Evolutionary conservation across 2,888 invertebrate genomes (phyloP).

Genomic region (Crepidodera aurea): DNA sequence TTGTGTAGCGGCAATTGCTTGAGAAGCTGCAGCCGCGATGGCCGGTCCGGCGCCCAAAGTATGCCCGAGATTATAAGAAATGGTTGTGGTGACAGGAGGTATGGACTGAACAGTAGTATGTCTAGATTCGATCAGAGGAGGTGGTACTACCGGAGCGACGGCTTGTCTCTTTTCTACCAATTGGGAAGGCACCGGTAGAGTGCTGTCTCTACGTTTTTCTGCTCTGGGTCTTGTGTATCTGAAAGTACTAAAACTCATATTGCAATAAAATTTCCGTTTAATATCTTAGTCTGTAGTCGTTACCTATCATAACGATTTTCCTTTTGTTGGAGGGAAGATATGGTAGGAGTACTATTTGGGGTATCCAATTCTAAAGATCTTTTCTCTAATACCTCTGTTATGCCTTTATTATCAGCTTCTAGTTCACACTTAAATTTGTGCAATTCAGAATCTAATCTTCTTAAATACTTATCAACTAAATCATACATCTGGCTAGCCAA

Average conservation of each 20-base stretch:
- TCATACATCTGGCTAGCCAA: conserved; percentile 95
- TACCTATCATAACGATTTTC: conserved; percentile 75
- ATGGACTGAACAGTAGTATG: conserved; percentile 44
- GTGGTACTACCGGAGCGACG: conserved; percentile 45
- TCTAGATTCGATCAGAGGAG: conserved; percentile 51
- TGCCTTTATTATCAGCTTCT: conserved; percentile 98
- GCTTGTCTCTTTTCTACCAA: conserved; percentile 63
- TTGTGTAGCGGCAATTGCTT: conserved; percentile 95
- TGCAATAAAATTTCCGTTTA: too few species aligned
- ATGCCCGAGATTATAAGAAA: conserved; percentile 79
- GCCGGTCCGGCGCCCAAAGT: conserved; percentile 84
- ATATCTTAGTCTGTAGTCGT: too few species aligned
- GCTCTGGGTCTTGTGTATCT: conserved; percentile 64
- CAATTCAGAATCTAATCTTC: conserved; percentile 87
- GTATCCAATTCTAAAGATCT: conserved; percentile 89
- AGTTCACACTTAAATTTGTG: conserved; percentile 98
- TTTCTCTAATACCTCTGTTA: conserved; percentile 94
- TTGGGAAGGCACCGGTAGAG: conserved; percentile 58
- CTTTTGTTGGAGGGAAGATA: conserved; percentile 76
- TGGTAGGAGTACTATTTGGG: conserved; percentile 63
- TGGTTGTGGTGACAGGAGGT: conserved; percentile 55
- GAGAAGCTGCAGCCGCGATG: conserved; percentile 93
- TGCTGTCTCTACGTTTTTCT: conserved; percentile 81
- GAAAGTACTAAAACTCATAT: conserved; percentile 37
- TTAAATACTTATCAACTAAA: conserved; percentile 89